These are phyloP conservation scores for Myrmophylax atrothorax DNA, from an alignment of 2,113 vertebrate genomes.

Conservation along the genomic window DNA sequence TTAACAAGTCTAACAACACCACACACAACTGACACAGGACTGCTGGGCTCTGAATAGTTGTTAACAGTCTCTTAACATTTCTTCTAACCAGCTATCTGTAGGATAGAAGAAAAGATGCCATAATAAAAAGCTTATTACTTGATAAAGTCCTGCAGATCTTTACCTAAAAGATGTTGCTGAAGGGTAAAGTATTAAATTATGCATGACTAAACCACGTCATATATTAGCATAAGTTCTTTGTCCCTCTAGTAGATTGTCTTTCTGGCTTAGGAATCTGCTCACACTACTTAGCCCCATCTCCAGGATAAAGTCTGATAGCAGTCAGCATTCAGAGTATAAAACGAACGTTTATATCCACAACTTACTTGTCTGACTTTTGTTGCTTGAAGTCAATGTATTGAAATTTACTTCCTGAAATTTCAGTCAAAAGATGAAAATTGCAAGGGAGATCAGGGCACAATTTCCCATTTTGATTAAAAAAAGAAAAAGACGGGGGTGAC, in stretches of 20 bases:
- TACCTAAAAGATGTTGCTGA: neutral
- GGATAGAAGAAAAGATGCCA: neutral
- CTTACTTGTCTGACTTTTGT: neutral
- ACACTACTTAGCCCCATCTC: neutral
- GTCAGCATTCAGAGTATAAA: neutral
- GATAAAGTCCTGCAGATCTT: neutral
- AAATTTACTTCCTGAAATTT: neutral
- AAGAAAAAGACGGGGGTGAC: fast-evolving
- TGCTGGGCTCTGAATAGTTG: neutral
- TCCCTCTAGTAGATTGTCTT: neutral
- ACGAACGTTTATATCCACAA: neutral
- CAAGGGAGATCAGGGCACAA: neutral
- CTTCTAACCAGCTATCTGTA: neutral
- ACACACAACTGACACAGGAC: neutral
- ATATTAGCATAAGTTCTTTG: neutral
- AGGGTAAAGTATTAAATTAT: neutral
- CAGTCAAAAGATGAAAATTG: neutral
- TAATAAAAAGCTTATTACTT: neutral
- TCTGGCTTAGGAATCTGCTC: neutral
- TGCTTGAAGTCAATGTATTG: neutral
- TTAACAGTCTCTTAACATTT: neutral
- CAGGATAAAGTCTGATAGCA: neutral
- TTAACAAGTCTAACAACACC: neutral
- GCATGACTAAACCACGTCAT: neutral
- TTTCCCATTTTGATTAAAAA: neutral